These are phyloP conservation scores for Malacoctenus gilli DNA, from an alignment of 2,797 vertebrate genomes.

Conservation along the genomic window DNA sequence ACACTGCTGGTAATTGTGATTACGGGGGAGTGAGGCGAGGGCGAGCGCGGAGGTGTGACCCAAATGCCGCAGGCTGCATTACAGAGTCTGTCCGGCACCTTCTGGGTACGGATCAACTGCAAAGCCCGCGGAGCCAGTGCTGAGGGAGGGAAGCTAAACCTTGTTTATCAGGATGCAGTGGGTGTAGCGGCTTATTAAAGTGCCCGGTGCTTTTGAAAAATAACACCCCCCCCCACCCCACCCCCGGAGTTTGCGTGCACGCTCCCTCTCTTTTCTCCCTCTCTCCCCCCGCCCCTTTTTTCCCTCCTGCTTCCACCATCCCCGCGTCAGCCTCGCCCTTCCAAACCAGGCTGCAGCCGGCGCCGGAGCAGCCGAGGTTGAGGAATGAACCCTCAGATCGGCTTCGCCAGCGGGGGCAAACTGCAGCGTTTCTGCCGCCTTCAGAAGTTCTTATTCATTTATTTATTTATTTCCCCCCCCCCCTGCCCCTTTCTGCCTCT, in stretches of 20 bases:
- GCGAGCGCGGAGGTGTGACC: slow-evolving; percentile 46
- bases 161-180: slow-evolving; percentile 73
- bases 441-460: slow-evolving; percentile 51
- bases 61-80: slow-evolving; percentile 45
- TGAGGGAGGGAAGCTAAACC: slow-evolving; percentile 61
- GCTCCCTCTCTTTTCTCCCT: no score
- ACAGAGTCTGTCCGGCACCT: slow-evolving; percentile 53
- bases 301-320: slow-evolving; percentile 11
- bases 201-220: slow-evolving; percentile 74
- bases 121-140: slow-evolving; percentile 45
- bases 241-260: no score
- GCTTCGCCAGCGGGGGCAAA: slow-evolving; percentile 45
- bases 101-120: slow-evolving; percentile 55
- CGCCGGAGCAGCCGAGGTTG: slow-evolving; percentile 48
- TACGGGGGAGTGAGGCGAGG: slow-evolving; percentile 40
- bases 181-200: slow-evolving; percentile 81
- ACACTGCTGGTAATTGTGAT: slow-evolving; percentile 61
- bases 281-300: no score
- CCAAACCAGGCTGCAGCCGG: slow-evolving; percentile 39
- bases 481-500: no score
- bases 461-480: slow-evolving; percentile 31
- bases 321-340: slow-evolving; percentile 21
- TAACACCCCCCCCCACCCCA: slow-evolving; percentile 36
- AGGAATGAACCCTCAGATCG: slow-evolving; percentile 54
- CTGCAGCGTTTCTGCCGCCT: slow-evolving; percentile 60